phyloP scores from a whole-genome alignment of 2,797 vertebrate species.

The Mormyrus proboscirostris region DNA sequence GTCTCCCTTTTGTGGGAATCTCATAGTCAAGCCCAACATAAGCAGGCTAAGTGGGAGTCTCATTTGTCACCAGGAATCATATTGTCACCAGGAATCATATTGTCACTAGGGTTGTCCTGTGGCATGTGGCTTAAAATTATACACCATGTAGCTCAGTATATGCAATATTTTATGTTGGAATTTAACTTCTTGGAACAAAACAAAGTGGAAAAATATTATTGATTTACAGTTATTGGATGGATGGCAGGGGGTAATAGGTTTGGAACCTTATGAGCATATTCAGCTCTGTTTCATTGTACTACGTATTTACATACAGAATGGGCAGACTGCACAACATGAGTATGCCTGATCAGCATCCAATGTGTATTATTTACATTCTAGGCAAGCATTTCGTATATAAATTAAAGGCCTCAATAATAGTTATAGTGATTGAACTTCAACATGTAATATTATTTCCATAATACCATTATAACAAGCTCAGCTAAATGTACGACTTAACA shows the following conservation, averaged over 20 bases:
- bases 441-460: constrained; percentile 1
- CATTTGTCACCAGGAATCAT: no score
- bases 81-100: no score
- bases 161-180: background rate
- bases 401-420: background rate
- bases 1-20: background rate
- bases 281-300: background rate
- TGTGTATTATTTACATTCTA: background rate
- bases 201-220: background rate
- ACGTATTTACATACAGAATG: background rate
- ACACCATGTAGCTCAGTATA: background rate
- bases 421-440: background rate
- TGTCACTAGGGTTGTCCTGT: background rate
- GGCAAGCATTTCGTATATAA: background rate
- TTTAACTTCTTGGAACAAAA: background rate
- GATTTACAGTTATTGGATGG: background rate
- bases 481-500: background rate
- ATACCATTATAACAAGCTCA: background rate
- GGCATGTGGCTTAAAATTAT: background rate
- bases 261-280: background rate
- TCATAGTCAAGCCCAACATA: background rate
- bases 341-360: background rate
- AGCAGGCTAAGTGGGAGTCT: background rate
- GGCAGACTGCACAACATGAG: background rate
- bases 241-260: background rate